phyloP scores from a whole-genome alignment of 2,113 vertebrate genomes.

The Eubucco bourcierii region DNA sequence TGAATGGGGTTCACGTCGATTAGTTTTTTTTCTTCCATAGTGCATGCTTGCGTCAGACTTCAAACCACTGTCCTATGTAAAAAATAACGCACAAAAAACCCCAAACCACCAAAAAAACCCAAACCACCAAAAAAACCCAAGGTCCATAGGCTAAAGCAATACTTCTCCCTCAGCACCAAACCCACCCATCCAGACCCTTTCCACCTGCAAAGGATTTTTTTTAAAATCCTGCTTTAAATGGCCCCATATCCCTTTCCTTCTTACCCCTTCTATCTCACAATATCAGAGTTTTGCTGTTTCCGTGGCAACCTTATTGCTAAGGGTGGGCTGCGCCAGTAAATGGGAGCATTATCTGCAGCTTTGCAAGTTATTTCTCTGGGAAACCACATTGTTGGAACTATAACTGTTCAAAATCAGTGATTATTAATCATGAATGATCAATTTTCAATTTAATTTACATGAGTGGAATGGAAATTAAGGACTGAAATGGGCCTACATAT shows the following conservation, averaged over 20 bases:
- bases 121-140: neutral
- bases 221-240: constrained; percentile 17
- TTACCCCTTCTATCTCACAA: constrained; percentile 14
- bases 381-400: neutral
- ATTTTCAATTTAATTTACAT: neutral
- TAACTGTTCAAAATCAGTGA: constrained; percentile 8
- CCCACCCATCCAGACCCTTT: no score
- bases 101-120: no score
- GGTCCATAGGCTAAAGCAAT: neutral
- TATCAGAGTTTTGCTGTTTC: constrained; percentile 67
- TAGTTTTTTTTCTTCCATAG: neutral
- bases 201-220: neutral
- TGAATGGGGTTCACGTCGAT: neutral
- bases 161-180: neutral
- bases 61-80: neutral
- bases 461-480: neutral
- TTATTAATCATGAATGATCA: neutral
- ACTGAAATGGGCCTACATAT: neutral
- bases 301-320: constrained; percentile 74
- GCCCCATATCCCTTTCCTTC: neutral
- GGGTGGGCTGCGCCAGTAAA: constrained; percentile 61
- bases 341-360: constrained; percentile 33
- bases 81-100: neutral
- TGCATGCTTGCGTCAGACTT: neutral
- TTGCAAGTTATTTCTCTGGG: constrained; percentile 50